Evolutionary conservation across 2,113 vertebrate genomes (phyloP).

Genomic region (Strix aluco): DNA sequence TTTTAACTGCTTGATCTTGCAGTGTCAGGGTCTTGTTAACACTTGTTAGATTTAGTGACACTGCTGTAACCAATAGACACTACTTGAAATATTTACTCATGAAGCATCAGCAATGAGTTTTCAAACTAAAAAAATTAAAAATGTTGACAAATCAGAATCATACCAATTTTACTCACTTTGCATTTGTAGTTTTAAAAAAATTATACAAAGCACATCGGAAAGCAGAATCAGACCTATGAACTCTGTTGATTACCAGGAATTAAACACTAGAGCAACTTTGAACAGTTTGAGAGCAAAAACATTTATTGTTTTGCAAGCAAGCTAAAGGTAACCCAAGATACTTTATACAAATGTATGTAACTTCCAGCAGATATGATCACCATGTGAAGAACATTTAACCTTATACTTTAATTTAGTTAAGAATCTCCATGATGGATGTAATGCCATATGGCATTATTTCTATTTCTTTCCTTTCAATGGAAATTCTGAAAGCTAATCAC

Average conservation of each 20-base stretch:
- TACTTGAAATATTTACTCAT: background rate
- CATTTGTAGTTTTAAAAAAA: background rate
- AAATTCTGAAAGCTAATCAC: background rate
- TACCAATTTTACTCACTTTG: background rate
- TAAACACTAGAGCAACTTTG: background rate
- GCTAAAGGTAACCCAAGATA: background rate
- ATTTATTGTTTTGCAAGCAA: background rate
- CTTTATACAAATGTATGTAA: background rate
- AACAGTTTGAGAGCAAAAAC: background rate
- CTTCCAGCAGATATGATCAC: background rate
- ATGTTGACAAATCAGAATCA: background rate
- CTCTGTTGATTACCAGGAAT: background rate
- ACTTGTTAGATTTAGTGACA: background rate
- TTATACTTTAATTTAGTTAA: background rate
- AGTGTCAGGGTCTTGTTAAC: background rate
- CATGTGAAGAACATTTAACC: background rate
- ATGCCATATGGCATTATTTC: background rate
- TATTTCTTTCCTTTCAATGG: background rate
- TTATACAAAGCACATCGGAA: background rate
- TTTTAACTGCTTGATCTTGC: background rate
- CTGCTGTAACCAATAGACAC: background rate
- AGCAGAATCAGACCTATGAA: background rate
- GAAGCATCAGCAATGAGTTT: background rate
- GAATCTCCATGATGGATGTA: background rate
- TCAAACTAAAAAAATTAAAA: background rate